Conservation (phyloP, 2,888 invertebrate genomes). For the Tetragonula carbonaria region DNA sequence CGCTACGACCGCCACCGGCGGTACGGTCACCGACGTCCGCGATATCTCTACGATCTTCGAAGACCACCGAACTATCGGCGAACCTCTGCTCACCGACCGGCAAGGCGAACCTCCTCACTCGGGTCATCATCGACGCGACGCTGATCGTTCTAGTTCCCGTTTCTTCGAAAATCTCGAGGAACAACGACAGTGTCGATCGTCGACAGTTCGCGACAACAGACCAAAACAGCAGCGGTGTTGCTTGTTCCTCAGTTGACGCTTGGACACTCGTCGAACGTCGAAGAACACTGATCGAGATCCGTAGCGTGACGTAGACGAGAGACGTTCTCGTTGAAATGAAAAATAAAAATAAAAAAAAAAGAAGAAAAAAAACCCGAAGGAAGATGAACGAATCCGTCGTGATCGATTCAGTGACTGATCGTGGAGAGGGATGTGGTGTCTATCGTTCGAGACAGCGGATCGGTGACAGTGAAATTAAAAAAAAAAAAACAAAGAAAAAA, state of each 20-base stretch:
- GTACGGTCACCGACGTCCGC: slow-evolving; percentile 32
- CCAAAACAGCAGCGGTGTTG: background rate
- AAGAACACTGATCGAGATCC: slow-evolving; percentile 3
- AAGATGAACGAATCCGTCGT: background rate
- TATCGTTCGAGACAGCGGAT: background rate
- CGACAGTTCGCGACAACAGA: slow-evolving; percentile 6
- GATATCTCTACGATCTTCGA: slow-evolving; percentile 14
- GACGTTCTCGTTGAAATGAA: slow-evolving; percentile 13
- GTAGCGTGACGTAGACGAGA: slow-evolving; percentile 35
- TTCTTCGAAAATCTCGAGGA: background rate
- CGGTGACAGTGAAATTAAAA: slow-evolving; percentile 17
- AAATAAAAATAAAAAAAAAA: too few species aligned
- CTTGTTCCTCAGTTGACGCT: slow-evolving; percentile 57
- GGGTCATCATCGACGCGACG: background rate
- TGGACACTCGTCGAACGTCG: slow-evolving; percentile 19
- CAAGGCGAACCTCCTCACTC: background rate
- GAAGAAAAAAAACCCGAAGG: background rate
- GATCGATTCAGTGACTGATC: slow-evolving; percentile 5
- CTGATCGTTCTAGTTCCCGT: background rate
- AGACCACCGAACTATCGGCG: background rate
- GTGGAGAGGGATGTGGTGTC: background rate
- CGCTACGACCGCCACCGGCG: slow-evolving; percentile 35
- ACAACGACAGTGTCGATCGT: background rate
- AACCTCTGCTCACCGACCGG: background rate
- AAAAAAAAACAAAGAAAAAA: background rate